Base-by-base conservation (phyloP, 2,888 invertebrate genomes). In the Buathra laborator region DNA sequence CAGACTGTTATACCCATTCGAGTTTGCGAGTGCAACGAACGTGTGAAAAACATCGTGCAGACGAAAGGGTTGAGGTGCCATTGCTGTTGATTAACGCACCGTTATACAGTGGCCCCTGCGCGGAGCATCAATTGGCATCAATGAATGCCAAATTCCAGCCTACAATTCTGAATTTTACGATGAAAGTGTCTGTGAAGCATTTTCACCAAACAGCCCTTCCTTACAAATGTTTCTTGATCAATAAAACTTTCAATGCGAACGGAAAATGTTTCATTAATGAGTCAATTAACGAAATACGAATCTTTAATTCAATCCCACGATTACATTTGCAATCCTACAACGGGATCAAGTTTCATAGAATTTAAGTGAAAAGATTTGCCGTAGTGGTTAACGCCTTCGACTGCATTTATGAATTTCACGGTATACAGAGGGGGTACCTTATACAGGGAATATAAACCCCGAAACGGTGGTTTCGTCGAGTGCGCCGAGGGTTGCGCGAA, bases 401-500 rank as follows among this genome's bases (percentile, higher is more conserved):
- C 19, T 66, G 2, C 12, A n/a, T n/a, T n/a, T 4, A 43, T 16
- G 43, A 43, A 29, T 62, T 62, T 66, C n/a, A 7, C 59, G 29
- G 46, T 14, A 32, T 14, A 37, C 7, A n/a, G n/a, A 44, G 24
- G 2, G n/a, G 48, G 29, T 48, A 32, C 19, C 37, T 64, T 3
- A 37, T 19, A n/a, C 32, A n/a, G 6, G 29, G 16, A 66, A 19
- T 51, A 19, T 51, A 76, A 76, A 76, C 64, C 53, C 19, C 19
- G 14, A 43, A 51, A 19, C 51, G 43, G 14, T n/a, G 62, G 37
- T 66, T 76, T 37, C 51, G 59, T 64, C 44, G 77, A 74, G 81
- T 16, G 53, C 67, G 24, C 43, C 48, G 59, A 46, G 59, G 59
- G 12, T 67, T 44, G 29, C 75, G 62, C 66, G 78, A 84, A 84